phyloP scores from a whole-genome alignment of 2,113 vertebrate genomes.

The Pithys albifrons region DNA sequence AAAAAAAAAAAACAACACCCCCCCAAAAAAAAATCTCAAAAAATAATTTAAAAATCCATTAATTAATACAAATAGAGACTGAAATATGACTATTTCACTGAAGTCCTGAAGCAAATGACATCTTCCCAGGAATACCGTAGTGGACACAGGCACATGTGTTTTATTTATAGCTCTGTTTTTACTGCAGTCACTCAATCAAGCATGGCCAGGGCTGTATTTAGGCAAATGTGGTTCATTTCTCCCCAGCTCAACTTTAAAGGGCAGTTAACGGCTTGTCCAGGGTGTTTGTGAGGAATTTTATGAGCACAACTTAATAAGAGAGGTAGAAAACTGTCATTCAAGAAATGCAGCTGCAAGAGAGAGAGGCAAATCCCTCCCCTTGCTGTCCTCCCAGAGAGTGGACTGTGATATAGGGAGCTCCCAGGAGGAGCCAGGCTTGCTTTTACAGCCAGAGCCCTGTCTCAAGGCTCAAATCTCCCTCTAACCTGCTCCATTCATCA shows the following conservation, averaged over 20 bases:
- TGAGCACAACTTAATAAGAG: not conserved
- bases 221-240: slow-evolving; percentile 24
- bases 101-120: not conserved
- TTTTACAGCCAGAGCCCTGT: not conserved
- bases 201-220: not conserved
- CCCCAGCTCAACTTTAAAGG: slow-evolving; percentile 3
- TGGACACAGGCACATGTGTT: not conserved
- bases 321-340: not conserved
- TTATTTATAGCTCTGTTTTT: slow-evolving; percentile 59
- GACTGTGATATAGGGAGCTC: not conserved
- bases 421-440: not conserved
- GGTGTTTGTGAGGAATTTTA: not conserved
- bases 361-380: not conserved
- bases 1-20: not conserved
- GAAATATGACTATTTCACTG: not conserved
- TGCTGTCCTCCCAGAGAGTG: not conserved
- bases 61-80: not conserved
- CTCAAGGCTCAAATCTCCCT: not conserved
- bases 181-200: slow-evolving; percentile 37
- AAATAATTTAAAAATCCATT: not conserved
- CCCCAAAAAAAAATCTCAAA: rapidly evolving
- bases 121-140: not conserved
- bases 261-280: not conserved
- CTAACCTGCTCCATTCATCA: not conserved
- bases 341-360: not conserved